Base-by-base conservation (phyloP, 2,888 invertebrate species). In the Odontocolon sp. region DNA sequence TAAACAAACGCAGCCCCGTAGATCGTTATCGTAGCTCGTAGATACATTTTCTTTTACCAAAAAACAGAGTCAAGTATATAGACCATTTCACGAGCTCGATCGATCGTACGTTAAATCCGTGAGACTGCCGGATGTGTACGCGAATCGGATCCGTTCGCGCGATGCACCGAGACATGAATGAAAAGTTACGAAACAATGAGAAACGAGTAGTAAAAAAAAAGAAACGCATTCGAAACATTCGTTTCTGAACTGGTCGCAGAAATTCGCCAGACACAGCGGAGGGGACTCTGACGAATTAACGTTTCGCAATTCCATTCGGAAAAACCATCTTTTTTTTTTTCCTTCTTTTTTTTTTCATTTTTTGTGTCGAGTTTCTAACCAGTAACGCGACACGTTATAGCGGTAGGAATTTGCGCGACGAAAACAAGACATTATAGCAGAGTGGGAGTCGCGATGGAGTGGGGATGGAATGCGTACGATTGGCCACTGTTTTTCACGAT, bases 341-440 rank as follows among this genome's bases (percentile, higher is more conserved):
- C 21, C 8, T 2, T 21, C n/a, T 61, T 14, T 26, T 9, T 23
- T 11, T 18, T 5, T 16, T 14, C n/a, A 6, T 42, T 31, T 8
- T 42, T 42, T n/a, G n/a, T 18, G 18, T 2, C 21, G 18, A 6
- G 9, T 9, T 9, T 9, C 36, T 36, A 8, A n/a, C 8, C 3
- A 36, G 36, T 36, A n/a, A 36, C 36, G 36, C n/a, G 52, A 28
- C 33, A 40, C 28, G 11, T 31, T 14, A 31, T 8, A 6, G 21
- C n/a, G 26, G 40, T 40, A 56, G 63, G 28, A 45, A 40, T 68
- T 56, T 26, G 63, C 36, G 26, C 42, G 50, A 64, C 52, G 57
- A 75, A 59, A 69, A 69, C 61, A 57, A 68, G 18, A 36, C 67
- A 23, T 50, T 72, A 26, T 64, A 50, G 66, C 16, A 26, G 18